These are phyloP conservation scores for Nomada flava DNA, from an alignment of 2,888 invertebrate genomes.

Conservation along the genomic window DNA sequence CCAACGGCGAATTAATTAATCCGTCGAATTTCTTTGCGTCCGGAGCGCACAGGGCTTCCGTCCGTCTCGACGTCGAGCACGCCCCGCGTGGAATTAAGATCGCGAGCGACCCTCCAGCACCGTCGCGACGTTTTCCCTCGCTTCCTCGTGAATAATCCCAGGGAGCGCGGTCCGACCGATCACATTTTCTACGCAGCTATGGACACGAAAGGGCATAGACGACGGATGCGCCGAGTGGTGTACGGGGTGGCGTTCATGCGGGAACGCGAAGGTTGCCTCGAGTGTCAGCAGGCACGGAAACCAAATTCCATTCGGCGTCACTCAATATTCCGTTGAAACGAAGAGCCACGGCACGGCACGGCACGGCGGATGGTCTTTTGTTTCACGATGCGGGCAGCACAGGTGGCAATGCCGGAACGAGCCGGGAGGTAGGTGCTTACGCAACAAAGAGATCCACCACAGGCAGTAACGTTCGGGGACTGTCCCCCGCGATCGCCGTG, in stretches of 20 bases:
- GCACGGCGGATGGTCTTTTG: constrained; percentile 67
- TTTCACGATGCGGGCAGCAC: constrained; percentile 76
- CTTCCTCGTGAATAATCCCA: too few relatives aligned
- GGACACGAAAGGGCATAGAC: background rate
- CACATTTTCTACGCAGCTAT: background rate
- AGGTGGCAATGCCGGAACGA: constrained; percentile 67
- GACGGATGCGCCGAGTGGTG: constrained; percentile 17
- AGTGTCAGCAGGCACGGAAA: constrained; percentile 70
- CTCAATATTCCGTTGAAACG: constrained; percentile 76
- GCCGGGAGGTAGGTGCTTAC: constrained; percentile 52
- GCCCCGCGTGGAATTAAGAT: constrained; percentile 46
- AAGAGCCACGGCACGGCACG: constrained; percentile 26
- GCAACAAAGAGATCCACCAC: constrained; percentile 66
- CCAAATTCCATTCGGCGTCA: constrained; percentile 76
- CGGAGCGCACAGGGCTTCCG: constrained; percentile 1
- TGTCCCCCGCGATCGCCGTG: constrained; percentile 51
- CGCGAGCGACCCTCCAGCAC: constrained; percentile 34
- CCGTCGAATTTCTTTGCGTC: constrained; percentile 41
- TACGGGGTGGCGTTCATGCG: background rate
- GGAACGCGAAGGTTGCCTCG: constrained; percentile 44
- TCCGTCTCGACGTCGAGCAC: constrained; percentile 33
- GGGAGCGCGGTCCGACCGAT: too few relatives aligned
- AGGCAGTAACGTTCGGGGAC: constrained; percentile 55
- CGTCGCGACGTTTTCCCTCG: background rate
- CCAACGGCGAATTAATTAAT: constrained; percentile 41